Conservation (phyloP, 2,888 invertebrate genomes). For the Elegia similella region DNA sequence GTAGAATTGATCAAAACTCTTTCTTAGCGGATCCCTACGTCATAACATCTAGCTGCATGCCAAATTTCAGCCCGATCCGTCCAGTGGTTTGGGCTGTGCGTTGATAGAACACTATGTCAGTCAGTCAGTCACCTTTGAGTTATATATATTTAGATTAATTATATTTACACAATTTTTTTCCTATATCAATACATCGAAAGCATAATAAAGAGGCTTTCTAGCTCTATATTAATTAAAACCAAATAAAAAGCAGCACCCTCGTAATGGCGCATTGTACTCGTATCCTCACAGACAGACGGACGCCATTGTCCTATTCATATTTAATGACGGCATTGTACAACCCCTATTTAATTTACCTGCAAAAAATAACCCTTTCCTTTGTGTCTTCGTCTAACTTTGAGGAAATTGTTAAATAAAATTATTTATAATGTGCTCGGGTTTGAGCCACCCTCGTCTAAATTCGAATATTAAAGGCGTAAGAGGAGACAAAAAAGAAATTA, state of each 20-base stretch:
- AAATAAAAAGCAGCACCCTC: neutral
- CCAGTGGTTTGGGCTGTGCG: too few species aligned
- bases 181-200: too few species aligned
- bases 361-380: slow-evolving; percentile 23
- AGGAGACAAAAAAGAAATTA: too few species aligned
- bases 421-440: neutral
- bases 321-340: slow-evolving; percentile 24
- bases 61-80: too few species aligned
- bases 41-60: too few species aligned
- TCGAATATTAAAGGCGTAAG: too few species aligned
- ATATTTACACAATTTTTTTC: too few species aligned
- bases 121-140: too few species aligned
- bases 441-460: neutral
- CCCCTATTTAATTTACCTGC: slow-evolving; percentile 50
- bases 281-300: slow-evolving; percentile 1
- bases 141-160: too few species aligned
- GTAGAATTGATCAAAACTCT: too few species aligned
- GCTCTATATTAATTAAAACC: neutral
- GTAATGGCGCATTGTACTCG: neutral
- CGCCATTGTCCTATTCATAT: slow-evolving; percentile 9
- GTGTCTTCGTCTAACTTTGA: neutral
- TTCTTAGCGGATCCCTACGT: too few species aligned
- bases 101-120: too few species aligned
- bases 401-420: neutral
- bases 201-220: neutral